Conservation (phyloP, 2,113 vertebrate species). For the Crotophaga sulcirostris region DNA sequence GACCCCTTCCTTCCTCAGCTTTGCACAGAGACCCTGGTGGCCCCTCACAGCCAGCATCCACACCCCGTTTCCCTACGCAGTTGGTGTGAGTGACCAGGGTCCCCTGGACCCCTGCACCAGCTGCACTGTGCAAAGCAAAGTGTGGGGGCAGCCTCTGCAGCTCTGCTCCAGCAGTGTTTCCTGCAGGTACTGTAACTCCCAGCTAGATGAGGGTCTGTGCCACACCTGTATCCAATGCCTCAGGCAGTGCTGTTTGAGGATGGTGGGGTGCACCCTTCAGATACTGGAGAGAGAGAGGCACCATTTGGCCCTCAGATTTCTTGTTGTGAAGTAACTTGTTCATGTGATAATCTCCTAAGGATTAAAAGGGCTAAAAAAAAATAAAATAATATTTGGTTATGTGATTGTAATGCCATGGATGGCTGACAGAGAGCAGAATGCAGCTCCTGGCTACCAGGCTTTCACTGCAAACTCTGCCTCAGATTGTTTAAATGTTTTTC, state of each 20-base stretch:
- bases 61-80: rapidly evolving
- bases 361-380: neutral
- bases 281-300: neutral
- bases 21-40: neutral
- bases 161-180: neutral
- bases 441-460: neutral
- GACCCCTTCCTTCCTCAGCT: neutral
- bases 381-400: neutral
- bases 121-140: neutral
- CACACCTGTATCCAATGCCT: rapidly evolving
- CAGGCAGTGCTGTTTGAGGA: rapidly evolving
- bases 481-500: constrained; percentile 27
- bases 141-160: neutral
- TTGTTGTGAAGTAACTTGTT: neutral
- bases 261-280: neutral
- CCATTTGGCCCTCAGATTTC: neutral
- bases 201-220: neutral
- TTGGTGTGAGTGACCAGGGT: rapidly evolving
- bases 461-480: neutral
- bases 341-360: neutral
- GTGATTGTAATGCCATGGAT: neutral
- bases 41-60: neutral
- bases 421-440: neutral
- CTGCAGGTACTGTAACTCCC: neutral
- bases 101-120: neutral